Conservation (phyloP, 1,140 invertebrate genomes). For the Amyelois transitella region DNA sequence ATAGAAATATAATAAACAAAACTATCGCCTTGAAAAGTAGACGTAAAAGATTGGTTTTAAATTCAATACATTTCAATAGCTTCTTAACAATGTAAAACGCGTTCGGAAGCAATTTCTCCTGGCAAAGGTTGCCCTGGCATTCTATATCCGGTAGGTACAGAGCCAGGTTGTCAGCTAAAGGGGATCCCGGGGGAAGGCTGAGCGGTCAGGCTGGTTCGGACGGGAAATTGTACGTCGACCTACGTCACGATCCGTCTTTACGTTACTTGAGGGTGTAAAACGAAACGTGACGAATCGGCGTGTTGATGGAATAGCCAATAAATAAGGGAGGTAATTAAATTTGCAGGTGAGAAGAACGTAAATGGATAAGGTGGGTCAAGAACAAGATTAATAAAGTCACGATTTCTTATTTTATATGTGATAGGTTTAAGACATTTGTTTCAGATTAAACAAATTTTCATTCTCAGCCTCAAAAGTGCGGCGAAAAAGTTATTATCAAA, state of each 20-base stretch:
- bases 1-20: no score
- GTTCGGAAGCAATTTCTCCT: conserved; percentile 48
- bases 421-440: no score
- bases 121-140: conserved; percentile 47
- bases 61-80: neutral
- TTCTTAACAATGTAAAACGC: neutral
- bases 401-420: no score
- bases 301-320: neutral
- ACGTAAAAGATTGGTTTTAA: neutral
- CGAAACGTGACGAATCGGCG: conserved; percentile 4
- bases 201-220: conserved; percentile 36
- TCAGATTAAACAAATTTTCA: no score
- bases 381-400: no score
- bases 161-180: conserved; percentile 39
- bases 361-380: no score
- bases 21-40: neutral
- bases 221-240: conserved; percentile 61
- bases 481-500: no score
- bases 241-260: conserved; percentile 35
- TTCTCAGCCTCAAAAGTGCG: no score
- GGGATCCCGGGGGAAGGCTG: conserved; percentile 40
- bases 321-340: neutral
- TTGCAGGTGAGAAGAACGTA: no score
- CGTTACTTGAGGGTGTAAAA: conserved; percentile 14
- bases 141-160: conserved; percentile 48